phyloP scores from a whole-genome alignment of 2,888 invertebrate genomes.

The Callimorpha dominula region DNA sequence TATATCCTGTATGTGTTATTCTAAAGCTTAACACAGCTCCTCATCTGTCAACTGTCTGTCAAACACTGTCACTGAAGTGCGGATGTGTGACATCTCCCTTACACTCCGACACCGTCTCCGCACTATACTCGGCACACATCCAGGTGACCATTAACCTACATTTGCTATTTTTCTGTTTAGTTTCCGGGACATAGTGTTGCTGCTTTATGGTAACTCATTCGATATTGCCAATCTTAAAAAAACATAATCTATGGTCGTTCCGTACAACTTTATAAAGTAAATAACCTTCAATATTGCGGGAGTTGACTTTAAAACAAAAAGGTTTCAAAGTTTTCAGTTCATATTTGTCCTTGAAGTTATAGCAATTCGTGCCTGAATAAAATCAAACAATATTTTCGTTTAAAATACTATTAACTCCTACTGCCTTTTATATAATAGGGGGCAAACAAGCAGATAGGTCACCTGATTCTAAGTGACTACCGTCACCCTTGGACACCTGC shows the following conservation, averaged over 20 bases:
- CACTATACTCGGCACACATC: constrained; percentile 26
- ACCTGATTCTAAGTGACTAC: too few relatives aligned
- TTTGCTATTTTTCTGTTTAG: constrained; percentile 13
- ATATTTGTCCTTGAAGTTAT: too few relatives aligned
- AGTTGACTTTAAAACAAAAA: too few relatives aligned
- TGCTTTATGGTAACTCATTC: neutral
- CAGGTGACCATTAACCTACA: constrained; percentile 44
- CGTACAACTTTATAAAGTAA: too few relatives aligned
- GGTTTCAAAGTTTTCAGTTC: too few relatives aligned
- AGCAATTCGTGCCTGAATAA: too few relatives aligned
- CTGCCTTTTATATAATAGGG: too few relatives aligned
- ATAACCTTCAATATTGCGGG: too few relatives aligned
- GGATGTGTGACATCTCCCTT: constrained; percentile 22
- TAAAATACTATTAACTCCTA: too few relatives aligned
- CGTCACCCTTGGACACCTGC: too few relatives aligned
- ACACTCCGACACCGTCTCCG: neutral
- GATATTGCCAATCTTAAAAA: neutral
- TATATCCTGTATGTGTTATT: neutral
- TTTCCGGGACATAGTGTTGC: neutral
- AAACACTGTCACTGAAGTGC: constrained; percentile 28
- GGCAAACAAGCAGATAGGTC: too few relatives aligned
- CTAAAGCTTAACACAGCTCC: constrained; percentile 10
- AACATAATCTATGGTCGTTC: neutral
- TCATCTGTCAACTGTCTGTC: constrained; percentile 38
- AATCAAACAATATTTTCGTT: too few relatives aligned